A percentile compares a stretch with the other conserved stretches of the same genome.
phyloP scores from a whole-genome alignment of 2,888 invertebrate species.

The Amphiduros pacificus region DNA sequence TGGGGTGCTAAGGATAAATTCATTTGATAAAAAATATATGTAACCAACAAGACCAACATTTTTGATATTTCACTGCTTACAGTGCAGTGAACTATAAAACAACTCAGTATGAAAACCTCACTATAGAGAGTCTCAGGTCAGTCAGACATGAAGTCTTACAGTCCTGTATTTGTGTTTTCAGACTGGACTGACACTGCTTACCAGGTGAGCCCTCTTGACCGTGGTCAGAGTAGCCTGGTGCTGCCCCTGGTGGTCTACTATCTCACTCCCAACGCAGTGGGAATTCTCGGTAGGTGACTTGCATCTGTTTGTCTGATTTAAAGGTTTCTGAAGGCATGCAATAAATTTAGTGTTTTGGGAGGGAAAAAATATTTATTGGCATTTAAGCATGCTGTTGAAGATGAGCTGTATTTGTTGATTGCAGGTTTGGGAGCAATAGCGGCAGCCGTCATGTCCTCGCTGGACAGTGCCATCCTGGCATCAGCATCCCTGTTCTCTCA shows the following conservation, averaged over 20 bases:
- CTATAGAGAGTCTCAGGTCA: no score
- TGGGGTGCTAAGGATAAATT: no score
- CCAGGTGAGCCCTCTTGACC: conserved; percentile 27
- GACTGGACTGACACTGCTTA: conserved; percentile 31
- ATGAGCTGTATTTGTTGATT: neutral
- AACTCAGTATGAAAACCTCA: no score
- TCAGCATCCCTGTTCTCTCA: conserved; percentile 36
- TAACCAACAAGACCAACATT: no score
- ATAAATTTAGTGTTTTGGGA: no score
- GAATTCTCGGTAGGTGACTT: conserved; percentile 17
- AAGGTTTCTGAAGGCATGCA: no score
- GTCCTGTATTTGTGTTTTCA: conserved; percentile 14
- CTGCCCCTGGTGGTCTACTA: conserved; percentile 38
- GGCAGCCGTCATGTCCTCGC: conserved; percentile 45
- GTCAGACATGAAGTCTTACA: no score
- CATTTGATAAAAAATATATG: no score
- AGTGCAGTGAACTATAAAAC: no score
- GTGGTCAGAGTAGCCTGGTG: conserved; percentile 23
- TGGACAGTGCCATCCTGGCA: conserved; percentile 37
- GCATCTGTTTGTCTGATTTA: neutral
- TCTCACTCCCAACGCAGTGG: conserved; percentile 35
- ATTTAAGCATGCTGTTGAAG: neutral
- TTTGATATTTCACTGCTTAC: no score
- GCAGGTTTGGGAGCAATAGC: conserved; percentile 38
- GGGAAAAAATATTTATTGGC: neutral